Evolutionary conservation across 2,888 invertebrate genomes (phyloP), one percentile per base, ranked within the genome.

Genomic region (Leptinotarsa rubiginosa): DNA sequence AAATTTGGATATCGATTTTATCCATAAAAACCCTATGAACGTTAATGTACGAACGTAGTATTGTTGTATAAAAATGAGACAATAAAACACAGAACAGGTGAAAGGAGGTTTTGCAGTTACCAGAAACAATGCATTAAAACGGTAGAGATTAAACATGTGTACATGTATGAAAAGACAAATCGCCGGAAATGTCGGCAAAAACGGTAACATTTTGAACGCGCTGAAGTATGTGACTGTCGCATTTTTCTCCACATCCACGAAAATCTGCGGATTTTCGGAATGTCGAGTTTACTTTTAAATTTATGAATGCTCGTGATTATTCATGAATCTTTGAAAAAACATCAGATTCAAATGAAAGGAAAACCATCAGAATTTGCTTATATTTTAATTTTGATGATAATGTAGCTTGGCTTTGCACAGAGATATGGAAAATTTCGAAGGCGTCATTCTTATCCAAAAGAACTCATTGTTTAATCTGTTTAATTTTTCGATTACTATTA

Each of bases 121-220:
- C 72, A 67, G 72, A 72, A 72, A 72, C 72, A 72, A 72, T 67
- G 72, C 54, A 56, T 41, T 41, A 31, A 67, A 72, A 67, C 20
- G 64, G 62, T 67, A 56, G 59, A 72, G 67, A 67, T 67, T 67
- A 49, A 64, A 67, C 50, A 62, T 25, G 67, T 62, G 62, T 62
- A 50, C n/a, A 67, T 12, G 62, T 62, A 62, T 62, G 62, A 41
- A 25, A 62, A 71, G 62, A 62, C 62, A 59, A 62, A 70, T 56
- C 54, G 72, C 50, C 67, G 62, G 41, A 56, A 56, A 56, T 56
- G 56, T 41, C 62, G 15, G 62, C 49, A 41, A 67, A 71, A 66
- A 54, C 47, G 47, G 66, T 62, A 25, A 56, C 56, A 56, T 56
- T 69, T 70, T 50, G 49, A 64, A 64, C 64, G 50, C 50, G 50